A percentile compares a stretch with the other conserved stretches of the same genome.
These are phyloP conservation scores for Promerops cafer DNA, from an alignment of 2,113 vertebrate genomes.

Conservation along the genomic window DNA sequence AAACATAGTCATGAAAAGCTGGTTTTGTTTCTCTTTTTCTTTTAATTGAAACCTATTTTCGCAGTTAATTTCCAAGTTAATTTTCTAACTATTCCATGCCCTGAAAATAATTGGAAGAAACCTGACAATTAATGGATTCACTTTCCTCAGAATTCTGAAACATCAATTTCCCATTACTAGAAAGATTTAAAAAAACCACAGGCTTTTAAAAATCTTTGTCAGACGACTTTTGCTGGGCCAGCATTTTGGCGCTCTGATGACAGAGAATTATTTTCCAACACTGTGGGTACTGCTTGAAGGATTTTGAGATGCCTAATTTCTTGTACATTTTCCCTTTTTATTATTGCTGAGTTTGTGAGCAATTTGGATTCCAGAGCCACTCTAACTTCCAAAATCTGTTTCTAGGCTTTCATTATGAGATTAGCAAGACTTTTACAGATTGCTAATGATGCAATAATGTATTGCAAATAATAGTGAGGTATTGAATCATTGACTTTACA, in stretches of 20 bases:
- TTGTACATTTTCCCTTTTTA: background rate
- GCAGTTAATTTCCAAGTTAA: background rate
- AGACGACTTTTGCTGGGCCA: background rate
- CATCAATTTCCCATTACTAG: background rate
- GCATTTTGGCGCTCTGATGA: background rate
- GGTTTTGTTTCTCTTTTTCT: background rate
- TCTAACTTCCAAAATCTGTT: background rate
- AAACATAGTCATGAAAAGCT: background rate
- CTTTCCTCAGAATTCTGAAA: background rate
- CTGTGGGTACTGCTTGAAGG: background rate
- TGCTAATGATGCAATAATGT: background rate
- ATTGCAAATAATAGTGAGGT: background rate
- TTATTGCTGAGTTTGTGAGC: background rate
- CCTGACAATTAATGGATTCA: background rate
- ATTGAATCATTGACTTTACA: background rate
- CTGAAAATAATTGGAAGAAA: background rate
- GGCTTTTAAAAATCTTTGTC: background rate
- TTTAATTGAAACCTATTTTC: background rate
- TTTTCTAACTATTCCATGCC: background rate
- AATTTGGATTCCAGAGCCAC: background rate
- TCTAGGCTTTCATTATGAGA: background rate
- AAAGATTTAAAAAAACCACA: background rate
- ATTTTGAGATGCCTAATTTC: background rate
- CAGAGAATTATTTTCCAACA: background rate
- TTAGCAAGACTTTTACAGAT: background rate